phyloP scores from a whole-genome alignment of 2,888 invertebrate species.

The Blastobasis lacticolella region DNA sequence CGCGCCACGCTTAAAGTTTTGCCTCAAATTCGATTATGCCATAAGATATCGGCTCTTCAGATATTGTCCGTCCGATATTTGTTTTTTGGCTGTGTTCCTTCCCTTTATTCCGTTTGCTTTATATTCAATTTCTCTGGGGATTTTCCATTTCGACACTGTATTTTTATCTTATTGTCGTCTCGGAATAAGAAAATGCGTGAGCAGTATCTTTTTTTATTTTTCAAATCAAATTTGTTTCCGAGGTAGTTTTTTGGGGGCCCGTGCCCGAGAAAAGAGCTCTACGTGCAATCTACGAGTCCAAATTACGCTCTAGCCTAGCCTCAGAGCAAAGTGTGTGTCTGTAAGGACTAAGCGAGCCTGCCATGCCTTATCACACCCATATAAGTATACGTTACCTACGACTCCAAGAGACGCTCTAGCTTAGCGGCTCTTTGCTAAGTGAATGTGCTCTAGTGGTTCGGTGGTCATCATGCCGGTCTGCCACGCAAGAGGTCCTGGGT shows the following conservation, averaged over 20 bases:
- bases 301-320: too few species aligned
- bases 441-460: too few species aligned
- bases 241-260: background rate
- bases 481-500: too few species aligned
- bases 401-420: background rate
- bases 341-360: too few species aligned
- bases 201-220: background rate
- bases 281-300: background rate
- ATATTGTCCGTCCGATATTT: conserved; percentile 43
- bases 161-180: conserved; percentile 1
- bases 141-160: conserved; percentile 2
- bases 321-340: too few species aligned
- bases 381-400: background rate
- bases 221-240: background rate
- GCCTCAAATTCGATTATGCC: conserved; percentile 44
- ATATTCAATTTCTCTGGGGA: conserved; percentile 12
- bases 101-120: conserved; percentile 7
- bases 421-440: too few species aligned
- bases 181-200: background rate
- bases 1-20: conserved; percentile 24
- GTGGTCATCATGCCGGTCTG: too few species aligned
- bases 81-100: conserved; percentile 31
- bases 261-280: background rate
- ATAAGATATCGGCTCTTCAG: conserved; percentile 31
- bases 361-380: background rate